These are phyloP conservation scores for Scopus umbretta DNA, from an alignment of 2,113 vertebrate species.

Conservation along the genomic window DNA sequence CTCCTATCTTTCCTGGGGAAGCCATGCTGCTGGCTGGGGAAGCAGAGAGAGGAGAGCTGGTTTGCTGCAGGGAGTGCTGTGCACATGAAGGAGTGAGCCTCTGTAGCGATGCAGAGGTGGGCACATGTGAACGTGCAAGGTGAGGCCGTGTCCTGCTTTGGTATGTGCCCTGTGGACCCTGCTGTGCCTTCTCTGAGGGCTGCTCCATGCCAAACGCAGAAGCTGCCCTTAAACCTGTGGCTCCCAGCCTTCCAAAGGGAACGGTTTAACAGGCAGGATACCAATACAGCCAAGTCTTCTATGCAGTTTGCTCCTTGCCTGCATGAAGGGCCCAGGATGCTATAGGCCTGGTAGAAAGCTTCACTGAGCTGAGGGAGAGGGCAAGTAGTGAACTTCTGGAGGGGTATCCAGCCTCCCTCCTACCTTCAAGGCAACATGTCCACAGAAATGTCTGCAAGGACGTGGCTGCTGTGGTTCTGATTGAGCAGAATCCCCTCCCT, in stretches of 20 bases:
- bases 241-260: neutral
- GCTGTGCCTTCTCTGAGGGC: neutral
- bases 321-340: neutral
- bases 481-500: neutral
- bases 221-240: neutral
- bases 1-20: neutral
- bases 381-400: neutral
- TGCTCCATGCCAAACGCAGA: neutral
- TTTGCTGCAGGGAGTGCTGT: neutral
- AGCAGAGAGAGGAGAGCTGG: neutral
- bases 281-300: neutral
- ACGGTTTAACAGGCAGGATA: neutral
- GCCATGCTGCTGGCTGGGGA: neutral
- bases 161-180: accelerated
- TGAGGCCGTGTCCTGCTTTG: neutral
- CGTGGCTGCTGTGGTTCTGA: neutral
- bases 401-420: neutral
- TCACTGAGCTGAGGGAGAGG: neutral
- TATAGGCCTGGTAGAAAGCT: neutral
- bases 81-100: accelerated
- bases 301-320: neutral
- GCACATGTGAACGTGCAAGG: accelerated
- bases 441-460: neutral
- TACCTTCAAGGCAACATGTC: neutral
- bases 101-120: neutral